Conservation (phyloP, 2,113 vertebrate species). For the Nothobranchius furzeri region DNA sequence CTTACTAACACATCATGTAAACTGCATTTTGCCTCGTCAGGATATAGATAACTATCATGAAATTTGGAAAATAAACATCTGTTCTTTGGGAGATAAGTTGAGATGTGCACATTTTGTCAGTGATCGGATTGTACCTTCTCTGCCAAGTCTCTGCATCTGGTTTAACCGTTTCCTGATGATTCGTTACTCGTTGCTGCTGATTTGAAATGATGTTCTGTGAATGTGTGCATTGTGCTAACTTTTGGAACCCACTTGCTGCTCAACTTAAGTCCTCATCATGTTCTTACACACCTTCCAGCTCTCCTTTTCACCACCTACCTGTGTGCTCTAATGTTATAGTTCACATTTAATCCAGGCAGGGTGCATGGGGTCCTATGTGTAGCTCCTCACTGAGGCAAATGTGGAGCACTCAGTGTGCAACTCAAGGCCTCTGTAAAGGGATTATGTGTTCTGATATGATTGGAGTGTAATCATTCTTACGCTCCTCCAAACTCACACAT, state of each 20-base stretch:
- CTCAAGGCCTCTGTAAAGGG: conserved; percentile 37
- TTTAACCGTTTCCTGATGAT: conserved; percentile 32
- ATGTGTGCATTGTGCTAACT: conserved; percentile 11
- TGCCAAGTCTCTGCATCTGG: conserved; percentile 43
- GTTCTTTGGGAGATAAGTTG: conserved; percentile 72
- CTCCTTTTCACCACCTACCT: neutral
- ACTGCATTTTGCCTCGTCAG: conserved; percentile 17
- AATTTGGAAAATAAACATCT: conserved; percentile 64
- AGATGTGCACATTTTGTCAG: conserved; percentile 15
- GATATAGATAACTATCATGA: conserved; percentile 1
- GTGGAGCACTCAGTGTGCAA: conserved; percentile 24
- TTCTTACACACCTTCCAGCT: conserved; percentile 1
- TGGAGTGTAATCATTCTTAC: conserved; percentile 35
- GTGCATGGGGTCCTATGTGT: conserved; percentile 13
- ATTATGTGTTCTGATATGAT: conserved; percentile 51
- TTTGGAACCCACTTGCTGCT: neutral
- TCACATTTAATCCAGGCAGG: neutral
- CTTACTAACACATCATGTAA: conserved; percentile 8
- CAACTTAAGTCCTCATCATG: conserved; percentile 8
- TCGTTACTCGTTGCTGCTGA: conserved; percentile 12
- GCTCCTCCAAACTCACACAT: neutral
- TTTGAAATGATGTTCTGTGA: conserved; percentile 4
- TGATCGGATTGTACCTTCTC: neutral
- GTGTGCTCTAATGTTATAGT: conserved; percentile 17
- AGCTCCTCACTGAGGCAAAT: conserved; percentile 3